Evolutionary conservation across 2,113 vertebrate genomes (phyloP), one percentile per base, ranked within the genome.

Genomic region (Arenaria interpres): DNA sequence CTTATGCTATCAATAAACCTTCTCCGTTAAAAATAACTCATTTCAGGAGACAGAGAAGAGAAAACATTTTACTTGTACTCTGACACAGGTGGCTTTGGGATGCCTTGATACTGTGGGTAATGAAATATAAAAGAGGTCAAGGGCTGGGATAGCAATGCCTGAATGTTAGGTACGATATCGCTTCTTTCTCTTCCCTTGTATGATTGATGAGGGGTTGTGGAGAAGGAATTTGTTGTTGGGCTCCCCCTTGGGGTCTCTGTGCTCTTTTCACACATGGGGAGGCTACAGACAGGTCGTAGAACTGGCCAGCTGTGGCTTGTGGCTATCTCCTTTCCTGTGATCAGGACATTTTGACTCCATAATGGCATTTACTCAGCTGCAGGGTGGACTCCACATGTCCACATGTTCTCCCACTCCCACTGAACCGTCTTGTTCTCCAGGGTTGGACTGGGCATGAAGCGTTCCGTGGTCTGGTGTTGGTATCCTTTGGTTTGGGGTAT

Each of bases 191-290:
- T 68, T 68, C 4, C 39, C 32, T 74, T 48, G 20, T 17, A 32
- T 23, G 32, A 53, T 53, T 77, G 24, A 32, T 10, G n/a, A 64
- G 15, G 28, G 43, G 20, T 4, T 45, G 53, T 83, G 57, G 14
- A 77, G 82, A 72, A 85, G 12, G 35, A 67, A 5, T 14, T 82
- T 46, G 18, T 35, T 43, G 33, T 16, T 82, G 53, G 63, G 63
- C 37, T 74, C 14, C 74, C 17, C 12, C 18, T 21, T 76, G 79
- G 33, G 51, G 19, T 48, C 30, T 41, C 14, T 14, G 27, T 6
- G 11, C 23, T 23, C 1, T 35, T 28, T 8, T 66, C 19, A 3
- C 23, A 11, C 0, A 0, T 14, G 1, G 9, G 19, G 12, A 19
- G 23, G 3, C n/a, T 50, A 4, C 23, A 63, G 46, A 10, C 12